Evolutionary conservation across 2,113 vertebrate genomes (phyloP).

Genomic region (Pteruthius melanotis): DNA sequence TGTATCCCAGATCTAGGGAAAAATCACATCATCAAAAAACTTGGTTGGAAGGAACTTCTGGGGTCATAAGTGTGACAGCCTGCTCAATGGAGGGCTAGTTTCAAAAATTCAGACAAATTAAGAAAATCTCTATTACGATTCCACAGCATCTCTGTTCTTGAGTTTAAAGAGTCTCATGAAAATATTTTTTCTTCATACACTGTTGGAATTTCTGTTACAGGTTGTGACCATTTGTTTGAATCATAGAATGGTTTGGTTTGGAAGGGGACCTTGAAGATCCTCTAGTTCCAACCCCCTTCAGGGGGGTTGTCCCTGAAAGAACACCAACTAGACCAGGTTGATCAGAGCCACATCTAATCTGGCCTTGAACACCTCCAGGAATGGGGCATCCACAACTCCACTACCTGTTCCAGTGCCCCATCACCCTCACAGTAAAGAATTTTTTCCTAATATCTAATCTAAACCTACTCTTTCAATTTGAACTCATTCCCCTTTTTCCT

Average conservation of each 20-base stretch:
- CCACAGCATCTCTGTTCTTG: background rate
- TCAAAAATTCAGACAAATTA: background rate
- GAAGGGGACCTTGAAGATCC: background rate
- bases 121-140: background rate
- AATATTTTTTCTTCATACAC: background rate
- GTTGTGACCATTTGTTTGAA: background rate
- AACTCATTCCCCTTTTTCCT: background rate
- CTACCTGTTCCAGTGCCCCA: background rate
- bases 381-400: background rate
- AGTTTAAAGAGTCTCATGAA: background rate
- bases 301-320: background rate
- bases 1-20: background rate
- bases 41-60: background rate
- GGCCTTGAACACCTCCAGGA: background rate
- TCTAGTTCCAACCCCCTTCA: background rate
- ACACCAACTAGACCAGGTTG: background rate
- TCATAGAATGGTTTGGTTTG: background rate
- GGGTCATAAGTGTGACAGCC: background rate
- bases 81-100: background rate
- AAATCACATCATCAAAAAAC: background rate
- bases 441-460: background rate
- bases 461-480: background rate
- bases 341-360: background rate
- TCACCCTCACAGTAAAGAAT: background rate
- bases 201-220: background rate